Conservation (phyloP, 2,888 invertebrate species). For the Hylaea fasciaria region DNA sequence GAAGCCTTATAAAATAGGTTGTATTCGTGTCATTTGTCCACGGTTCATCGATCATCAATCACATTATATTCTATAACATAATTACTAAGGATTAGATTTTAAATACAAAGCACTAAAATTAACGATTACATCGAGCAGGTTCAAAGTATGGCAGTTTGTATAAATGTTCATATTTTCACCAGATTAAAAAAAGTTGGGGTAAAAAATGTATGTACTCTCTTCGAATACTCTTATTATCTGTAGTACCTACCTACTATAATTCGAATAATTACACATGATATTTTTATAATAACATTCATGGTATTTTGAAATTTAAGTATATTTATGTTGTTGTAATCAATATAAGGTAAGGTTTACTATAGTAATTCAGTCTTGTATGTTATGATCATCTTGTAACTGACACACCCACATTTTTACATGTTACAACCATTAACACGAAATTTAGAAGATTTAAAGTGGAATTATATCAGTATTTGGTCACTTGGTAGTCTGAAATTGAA, state of each 20-base stretch:
- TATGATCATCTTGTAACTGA: conserved; percentile 14
- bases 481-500: too few species aligned
- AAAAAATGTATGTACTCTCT: conserved; percentile 15
- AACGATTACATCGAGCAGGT: not conserved
- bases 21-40: conserved; percentile 14
- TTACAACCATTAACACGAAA: not conserved
- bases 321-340: conserved; percentile 57
- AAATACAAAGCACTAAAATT: conserved; percentile 1
- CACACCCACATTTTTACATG: not conserved
- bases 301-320: conserved; percentile 32
- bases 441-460: not conserved
- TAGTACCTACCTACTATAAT: conserved; percentile 9
- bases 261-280: conserved; percentile 17
- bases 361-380: not conserved
- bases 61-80: conserved; percentile 28
- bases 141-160: not conserved
- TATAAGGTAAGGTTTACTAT: conserved; percentile 4
- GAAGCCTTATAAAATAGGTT: conserved; percentile 17
- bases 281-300: conserved; percentile 21
- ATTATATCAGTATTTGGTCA: not conserved
- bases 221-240: conserved; percentile 15
- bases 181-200: not conserved
- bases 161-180: not conserved
- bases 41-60: conserved; percentile 13
- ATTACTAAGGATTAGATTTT: conserved; percentile 23